A percentile compares a stretch with the other conserved stretches of the same genome.
Evolutionary conservation across 2,888 invertebrate species (phyloP).

Genomic region (Syritta pipiens): DNA sequence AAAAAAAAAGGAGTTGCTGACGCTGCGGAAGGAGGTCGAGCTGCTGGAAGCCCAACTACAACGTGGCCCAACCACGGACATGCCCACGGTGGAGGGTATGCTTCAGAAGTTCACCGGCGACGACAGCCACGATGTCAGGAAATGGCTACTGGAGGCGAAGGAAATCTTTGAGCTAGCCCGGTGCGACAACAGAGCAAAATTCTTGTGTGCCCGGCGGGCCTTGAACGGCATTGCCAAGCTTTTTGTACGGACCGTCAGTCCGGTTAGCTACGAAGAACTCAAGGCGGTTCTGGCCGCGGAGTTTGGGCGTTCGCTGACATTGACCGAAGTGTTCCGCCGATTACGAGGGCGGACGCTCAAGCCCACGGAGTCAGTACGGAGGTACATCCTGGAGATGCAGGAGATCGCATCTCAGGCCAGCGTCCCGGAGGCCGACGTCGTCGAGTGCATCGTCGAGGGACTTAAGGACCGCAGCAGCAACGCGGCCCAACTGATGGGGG

Average conservation of each 20-base stretch:
- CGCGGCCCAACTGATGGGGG: no score
- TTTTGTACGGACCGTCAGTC: background rate
- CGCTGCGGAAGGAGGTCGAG: conserved; percentile 8
- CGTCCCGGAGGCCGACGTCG: conserved; percentile 20
- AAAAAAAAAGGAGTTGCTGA: conserved; percentile 10
- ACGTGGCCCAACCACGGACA: no score
- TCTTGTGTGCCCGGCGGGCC: background rate
- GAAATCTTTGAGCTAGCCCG: background rate
- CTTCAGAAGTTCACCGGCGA: background rate
- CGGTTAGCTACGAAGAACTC: background rate
- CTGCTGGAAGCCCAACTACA: no score
- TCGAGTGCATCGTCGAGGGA: no score
- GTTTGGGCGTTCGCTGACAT: conserved; percentile 6
- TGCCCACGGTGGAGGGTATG: background rate
- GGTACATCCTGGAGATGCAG: conserved; percentile 42
- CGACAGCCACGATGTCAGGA: background rate
- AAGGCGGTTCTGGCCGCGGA: conserved; percentile 7
- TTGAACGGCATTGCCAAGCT: background rate
- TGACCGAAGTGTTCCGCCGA: conserved; percentile 19
- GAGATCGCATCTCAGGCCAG: conserved; percentile 16
- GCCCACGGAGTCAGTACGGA: conserved; percentile 13
- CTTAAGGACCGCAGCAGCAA: no score
- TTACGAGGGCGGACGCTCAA: conserved; percentile 3
- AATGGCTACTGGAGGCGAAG: background rate
- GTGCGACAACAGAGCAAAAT: background rate